Evolutionary conservation across 2,888 invertebrate genomes (phyloP), one percentile per base, ranked within the genome.

Genomic region (Galerucella pusilla): DNA sequence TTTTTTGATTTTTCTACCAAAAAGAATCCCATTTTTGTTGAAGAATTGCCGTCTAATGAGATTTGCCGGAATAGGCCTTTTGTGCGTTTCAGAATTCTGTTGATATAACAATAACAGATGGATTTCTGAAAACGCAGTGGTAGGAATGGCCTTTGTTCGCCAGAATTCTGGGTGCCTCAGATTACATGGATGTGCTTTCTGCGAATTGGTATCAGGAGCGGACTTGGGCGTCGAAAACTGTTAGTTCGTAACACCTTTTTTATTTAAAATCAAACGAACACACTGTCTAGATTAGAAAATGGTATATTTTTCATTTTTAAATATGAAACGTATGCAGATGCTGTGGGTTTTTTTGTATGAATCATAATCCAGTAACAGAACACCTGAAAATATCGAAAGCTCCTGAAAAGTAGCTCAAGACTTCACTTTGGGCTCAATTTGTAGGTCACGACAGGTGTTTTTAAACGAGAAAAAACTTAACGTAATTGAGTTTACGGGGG

Each of bases 11-110:
- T 76, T 73, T 68, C 74, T 52, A 67, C 61, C 42, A 71, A 61
- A 57, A 70, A 74, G 60, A 66, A 60, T 70, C 54, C 66, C 65
- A 68, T 72, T 72, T 75, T 65, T 35, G 61, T 68, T 49, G 78
- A 78, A 78, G 79, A 80, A 81, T 81, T 80, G 80, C 75, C 71
- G 77, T 68, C 81, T 82, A 82, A 82, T 82, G 81, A 81, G 80
- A 82, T 82, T 82, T 79, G 79, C 80, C 71, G 69, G 76, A 68
- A 68, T 66, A 74, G 75, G 72, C 75, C 73, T 74, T 57, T 77
- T 77, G 75, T 75, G 74, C 72, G 74, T 77, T 74, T 65, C 64
- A 65, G 45, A 65, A n/a, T 28, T 71, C 59, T 46, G 64, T 46
- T 65, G 64, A 71, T 71, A 71, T 71, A 65, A 65, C 71, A 74